Conservation (phyloP, 2,113 vertebrate genomes). For the Pseudorasbora parva region DNA sequence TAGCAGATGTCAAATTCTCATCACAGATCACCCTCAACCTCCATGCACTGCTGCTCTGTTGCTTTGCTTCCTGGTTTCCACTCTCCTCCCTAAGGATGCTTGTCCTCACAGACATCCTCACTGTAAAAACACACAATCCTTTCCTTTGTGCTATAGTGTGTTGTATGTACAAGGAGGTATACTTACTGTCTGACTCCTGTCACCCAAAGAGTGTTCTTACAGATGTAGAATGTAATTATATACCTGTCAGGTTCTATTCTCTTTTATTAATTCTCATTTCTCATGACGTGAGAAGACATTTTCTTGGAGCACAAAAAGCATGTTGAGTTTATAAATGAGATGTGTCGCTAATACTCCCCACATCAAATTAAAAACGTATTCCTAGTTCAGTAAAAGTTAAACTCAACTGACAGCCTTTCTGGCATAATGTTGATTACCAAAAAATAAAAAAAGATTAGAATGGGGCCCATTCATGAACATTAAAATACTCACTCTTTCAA, state of each 20-base stretch:
- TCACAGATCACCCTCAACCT: constrained; percentile 17
- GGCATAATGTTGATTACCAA: background rate
- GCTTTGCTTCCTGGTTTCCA: constrained; percentile 50
- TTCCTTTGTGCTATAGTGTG: background rate
- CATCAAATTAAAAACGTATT: background rate
- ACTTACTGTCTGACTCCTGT: constrained; percentile 16
- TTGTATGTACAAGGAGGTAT: constrained; percentile 40
- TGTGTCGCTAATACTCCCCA: background rate
- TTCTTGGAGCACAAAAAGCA: background rate
- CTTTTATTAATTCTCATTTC: constrained; percentile 24
- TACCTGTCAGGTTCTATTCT: constrained; percentile 10
- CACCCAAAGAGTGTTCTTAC: constrained; percentile 24
- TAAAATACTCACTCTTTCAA: too few species aligned
- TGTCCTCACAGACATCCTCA: constrained; percentile 44
- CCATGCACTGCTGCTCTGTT: constrained; percentile 20
- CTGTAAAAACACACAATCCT: constrained; percentile 41
- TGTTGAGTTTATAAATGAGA: background rate
- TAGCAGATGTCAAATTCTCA: constrained; percentile 57
- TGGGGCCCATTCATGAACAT: background rate
- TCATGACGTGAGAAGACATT: background rate
- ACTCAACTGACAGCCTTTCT: background rate
- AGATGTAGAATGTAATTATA: constrained; percentile 35
- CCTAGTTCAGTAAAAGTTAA: background rate
- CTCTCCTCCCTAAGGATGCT: constrained; percentile 53
- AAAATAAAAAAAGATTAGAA: background rate